These are phyloP conservation scores for Nomada ferruginata DNA, from an alignment of 2,888 invertebrate species.

Conservation along the genomic window DNA sequence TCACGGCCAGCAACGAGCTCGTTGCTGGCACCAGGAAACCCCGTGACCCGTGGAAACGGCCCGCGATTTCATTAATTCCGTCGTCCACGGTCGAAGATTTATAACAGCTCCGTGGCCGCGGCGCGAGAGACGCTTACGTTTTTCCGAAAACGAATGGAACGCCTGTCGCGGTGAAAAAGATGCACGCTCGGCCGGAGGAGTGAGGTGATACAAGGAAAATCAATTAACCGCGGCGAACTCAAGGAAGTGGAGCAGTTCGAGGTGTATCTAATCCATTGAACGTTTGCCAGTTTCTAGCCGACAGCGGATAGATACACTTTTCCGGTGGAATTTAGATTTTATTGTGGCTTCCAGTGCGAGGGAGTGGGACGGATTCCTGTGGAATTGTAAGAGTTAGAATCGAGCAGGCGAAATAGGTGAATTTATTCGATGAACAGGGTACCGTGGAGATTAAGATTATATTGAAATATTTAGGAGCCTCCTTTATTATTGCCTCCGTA, in stretches of 20 bases:
- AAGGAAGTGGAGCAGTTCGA: background rate
- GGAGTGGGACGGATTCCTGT: too few relatives aligned
- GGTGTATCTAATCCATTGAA: background rate
- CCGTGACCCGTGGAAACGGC: conserved; percentile 7
- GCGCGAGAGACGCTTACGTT: conserved; percentile 11
- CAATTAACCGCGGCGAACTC: conserved; percentile 18
- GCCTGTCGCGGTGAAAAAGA: conserved; percentile 11
- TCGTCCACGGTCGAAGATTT: conserved; percentile 1
- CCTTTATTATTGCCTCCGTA: too few relatives aligned
- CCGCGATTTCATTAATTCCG: conserved; percentile 30
- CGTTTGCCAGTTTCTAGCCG: background rate
- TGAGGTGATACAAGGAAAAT: conserved; percentile 17
- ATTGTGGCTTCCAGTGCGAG: too few relatives aligned
- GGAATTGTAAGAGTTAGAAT: too few relatives aligned
- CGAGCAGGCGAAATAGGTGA: too few relatives aligned
- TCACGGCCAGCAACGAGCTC: background rate
- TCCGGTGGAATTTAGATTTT: background rate
- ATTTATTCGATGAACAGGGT: background rate
- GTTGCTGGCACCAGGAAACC: background rate
- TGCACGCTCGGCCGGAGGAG: background rate
- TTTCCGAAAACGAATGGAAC: background rate
- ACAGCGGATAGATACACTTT: background rate
- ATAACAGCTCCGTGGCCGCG: background rate
- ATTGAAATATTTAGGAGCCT: too few relatives aligned
- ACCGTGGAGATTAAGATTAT: too few relatives aligned